Evolutionary conservation across 2,888 invertebrate genomes (phyloP).

Genomic region (Tachina lurida): DNA sequence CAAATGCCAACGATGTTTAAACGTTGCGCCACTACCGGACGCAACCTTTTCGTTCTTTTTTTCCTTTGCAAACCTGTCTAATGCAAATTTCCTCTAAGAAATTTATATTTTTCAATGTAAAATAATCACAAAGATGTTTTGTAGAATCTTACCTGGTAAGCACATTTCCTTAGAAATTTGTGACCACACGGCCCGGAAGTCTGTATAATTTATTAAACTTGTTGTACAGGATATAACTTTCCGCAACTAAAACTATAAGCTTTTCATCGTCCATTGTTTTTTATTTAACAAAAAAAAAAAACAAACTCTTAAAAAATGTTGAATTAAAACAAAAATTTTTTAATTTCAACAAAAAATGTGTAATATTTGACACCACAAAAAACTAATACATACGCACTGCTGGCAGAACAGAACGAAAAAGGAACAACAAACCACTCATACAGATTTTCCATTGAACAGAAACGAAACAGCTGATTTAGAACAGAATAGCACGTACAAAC

Average conservation of each 20-base stretch:
- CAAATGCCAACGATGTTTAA: background rate
- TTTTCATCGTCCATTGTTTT: constrained; percentile 2
- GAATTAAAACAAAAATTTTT: too few species aligned
- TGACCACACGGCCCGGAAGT: background rate
- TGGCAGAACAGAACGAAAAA: too few species aligned
- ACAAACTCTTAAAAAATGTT: too few species aligned
- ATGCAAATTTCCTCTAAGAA: background rate
- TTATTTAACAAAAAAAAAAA: too few species aligned
- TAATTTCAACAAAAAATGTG: too few species aligned
- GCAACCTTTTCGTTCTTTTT: background rate
- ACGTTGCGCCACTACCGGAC: background rate
- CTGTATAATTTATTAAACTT: constrained; percentile 1
- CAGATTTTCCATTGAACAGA: too few species aligned
- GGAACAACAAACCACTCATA: too few species aligned
- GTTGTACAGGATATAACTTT: background rate
- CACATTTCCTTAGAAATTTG: constrained; percentile 1
- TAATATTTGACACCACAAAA: too few species aligned
- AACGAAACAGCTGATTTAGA: too few species aligned
- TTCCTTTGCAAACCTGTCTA: background rate
- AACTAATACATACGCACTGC: too few species aligned
- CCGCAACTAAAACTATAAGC: background rate
- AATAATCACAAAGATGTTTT: constrained; percentile 6
- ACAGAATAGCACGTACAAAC: too few species aligned
- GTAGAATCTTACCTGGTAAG: background rate
- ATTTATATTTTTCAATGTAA: background rate